A percentile compares a stretch with the other conserved stretches of the same genome.
Evolutionary conservation across 2,113 vertebrate genomes (phyloP).

Genomic region (Mus pahari): DNA sequence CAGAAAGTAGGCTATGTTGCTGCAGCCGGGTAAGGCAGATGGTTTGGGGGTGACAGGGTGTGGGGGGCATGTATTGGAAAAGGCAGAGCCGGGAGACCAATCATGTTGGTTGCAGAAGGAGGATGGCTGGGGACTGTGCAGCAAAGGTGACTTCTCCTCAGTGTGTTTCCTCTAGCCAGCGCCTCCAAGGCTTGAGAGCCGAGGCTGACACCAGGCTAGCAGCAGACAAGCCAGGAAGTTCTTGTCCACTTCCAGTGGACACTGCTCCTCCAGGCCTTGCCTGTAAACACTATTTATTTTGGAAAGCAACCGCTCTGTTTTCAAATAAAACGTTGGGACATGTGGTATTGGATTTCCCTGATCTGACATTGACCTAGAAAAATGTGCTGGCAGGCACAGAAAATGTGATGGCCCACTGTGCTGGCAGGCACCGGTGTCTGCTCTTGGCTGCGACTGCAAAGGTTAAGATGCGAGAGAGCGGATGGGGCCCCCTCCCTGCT

Average conservation of each 20-base stretch:
- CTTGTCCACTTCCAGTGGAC: conserved; percentile 3
- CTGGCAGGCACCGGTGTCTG: conserved; percentile 73
- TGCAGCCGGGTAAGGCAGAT: background rate
- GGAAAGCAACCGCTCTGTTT: conserved; percentile 84
- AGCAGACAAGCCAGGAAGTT: background rate
- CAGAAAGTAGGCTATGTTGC: background rate
- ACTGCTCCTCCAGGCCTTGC: conserved; percentile 77
- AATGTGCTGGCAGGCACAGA: conserved; percentile 84
- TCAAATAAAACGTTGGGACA: conserved; percentile 76
- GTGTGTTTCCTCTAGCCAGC: background rate
- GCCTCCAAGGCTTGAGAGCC: background rate
- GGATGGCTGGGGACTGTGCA: background rate
- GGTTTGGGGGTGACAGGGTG: background rate
- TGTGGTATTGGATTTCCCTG: conserved; percentile 77
- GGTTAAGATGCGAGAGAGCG: conserved; percentile 67
- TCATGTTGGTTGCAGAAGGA: background rate
- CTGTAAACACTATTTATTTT: conserved; percentile 82
- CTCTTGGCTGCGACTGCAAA: conserved; percentile 75
- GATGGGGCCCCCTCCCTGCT: background rate
- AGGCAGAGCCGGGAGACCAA: background rate
- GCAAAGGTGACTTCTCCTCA: background rate
- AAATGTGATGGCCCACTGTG: conserved; percentile 64
- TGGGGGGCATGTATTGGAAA: background rate
- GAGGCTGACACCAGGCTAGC: background rate
- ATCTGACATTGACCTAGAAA: conserved; percentile 81